phyloP scores from a whole-genome alignment of 2,113 vertebrate genomes.

The Menidia beryllina region DNA sequence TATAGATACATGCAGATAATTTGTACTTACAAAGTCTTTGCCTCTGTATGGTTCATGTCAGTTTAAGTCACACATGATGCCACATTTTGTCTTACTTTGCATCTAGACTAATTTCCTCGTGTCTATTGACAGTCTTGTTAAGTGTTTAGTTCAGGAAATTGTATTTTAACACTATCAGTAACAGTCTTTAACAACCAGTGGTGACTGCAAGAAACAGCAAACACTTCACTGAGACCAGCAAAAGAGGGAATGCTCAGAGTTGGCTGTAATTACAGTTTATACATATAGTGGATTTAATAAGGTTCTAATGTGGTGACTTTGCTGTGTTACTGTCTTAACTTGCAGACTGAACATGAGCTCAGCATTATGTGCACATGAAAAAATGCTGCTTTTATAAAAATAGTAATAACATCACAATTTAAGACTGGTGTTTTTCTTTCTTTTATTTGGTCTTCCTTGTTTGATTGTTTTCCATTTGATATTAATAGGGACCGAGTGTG shows the following conservation, averaged over 20 bases:
- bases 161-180: constrained; percentile 11
- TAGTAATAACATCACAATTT: constrained; percentile 14
- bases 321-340: constrained; percentile 16
- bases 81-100: constrained; percentile 16
- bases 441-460: neutral
- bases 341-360: constrained; percentile 9
- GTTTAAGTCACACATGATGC: neutral
- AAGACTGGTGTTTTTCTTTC: neutral
- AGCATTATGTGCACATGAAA: constrained; percentile 18
- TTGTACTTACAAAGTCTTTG: constrained; percentile 24
- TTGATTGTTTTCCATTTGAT: neutral
- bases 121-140: neutral
- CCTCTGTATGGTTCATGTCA: neutral
- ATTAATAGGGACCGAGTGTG: neutral
- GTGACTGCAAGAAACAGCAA: constrained; percentile 2
- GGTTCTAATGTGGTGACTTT: constrained; percentile 20
- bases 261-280: constrained; percentile 36
- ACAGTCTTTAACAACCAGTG: neutral
- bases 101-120: neutral
- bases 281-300: constrained; percentile 13
- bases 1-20: constrained; percentile 11
- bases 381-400: constrained; percentile 53
- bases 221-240: neutral
- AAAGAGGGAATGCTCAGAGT: constrained; percentile 9
- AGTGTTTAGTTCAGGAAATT: constrained; percentile 7